These are phyloP conservation scores for Panzeria rudis DNA, from an alignment of 2,888 invertebrate genomes.

Conservation along the genomic window DNA sequence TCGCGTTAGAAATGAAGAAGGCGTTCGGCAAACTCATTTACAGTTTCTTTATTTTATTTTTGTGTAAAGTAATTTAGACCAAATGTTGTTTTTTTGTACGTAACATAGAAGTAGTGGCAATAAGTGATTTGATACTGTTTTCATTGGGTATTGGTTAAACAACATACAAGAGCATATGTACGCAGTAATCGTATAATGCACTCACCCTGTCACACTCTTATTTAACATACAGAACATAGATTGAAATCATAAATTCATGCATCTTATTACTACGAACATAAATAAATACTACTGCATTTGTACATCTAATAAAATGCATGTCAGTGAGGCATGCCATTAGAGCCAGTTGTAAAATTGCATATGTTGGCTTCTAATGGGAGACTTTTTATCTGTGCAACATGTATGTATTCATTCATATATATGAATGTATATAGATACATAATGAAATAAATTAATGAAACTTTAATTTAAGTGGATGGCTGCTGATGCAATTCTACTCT, in stretches of 20 bases:
- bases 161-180: slow-evolving; percentile 11
- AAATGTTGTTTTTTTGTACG: slow-evolving; percentile 13
- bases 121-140: slow-evolving; percentile 31
- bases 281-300: not conserved
- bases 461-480: slow-evolving; percentile 45
- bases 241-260: slow-evolving; percentile 39
- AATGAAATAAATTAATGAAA: slow-evolving; percentile 50
- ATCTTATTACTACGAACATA: slow-evolving; percentile 36
- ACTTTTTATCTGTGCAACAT: slow-evolving; percentile 25
- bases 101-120: slow-evolving; percentile 38
- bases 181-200: slow-evolving; percentile 7
- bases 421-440: not conserved
- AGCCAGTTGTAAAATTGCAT: not conserved
- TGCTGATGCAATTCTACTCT: slow-evolving; percentile 70
- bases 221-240: slow-evolving; percentile 48
- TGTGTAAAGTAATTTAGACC: slow-evolving; percentile 36
- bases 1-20: slow-evolving; percentile 66
- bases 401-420: slow-evolving; percentile 11
- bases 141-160: not conserved
- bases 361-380: not conserved
- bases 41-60: slow-evolving; percentile 38
- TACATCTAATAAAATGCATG: not conserved
- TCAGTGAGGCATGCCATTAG: slow-evolving; percentile 5
- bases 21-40: slow-evolving; percentile 49
- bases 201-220: slow-evolving; percentile 29